Conservation (phyloP, 2,113 vertebrate genomes). For the Thryonomys swinderianus region DNA sequence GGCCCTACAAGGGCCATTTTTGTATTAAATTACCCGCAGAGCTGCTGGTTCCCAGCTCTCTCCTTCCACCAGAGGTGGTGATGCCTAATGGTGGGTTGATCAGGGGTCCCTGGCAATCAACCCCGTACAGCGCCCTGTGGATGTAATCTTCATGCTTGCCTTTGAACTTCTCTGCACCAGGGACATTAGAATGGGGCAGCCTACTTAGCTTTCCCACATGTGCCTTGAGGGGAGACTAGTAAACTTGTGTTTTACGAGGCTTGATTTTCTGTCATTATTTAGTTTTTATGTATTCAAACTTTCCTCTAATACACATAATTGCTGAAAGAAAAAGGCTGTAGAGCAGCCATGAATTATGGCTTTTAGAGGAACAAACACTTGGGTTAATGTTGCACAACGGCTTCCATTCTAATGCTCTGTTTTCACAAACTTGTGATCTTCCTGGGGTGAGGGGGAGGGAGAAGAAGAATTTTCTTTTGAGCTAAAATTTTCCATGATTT, state of each 20-base stretch:
- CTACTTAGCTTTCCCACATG: conserved; percentile 18
- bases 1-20: too few species aligned
- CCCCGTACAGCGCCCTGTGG: not conserved
- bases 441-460: not conserved
- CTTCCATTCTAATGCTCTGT: conserved; percentile 71
- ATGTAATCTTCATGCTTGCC: not conserved
- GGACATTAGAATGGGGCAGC: not conserved
- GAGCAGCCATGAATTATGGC: conserved; percentile 75
- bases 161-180: not conserved
- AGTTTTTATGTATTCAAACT: conserved; percentile 76
- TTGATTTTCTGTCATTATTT: conserved; percentile 70
- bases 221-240: conserved; percentile 50
- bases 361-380: conserved; percentile 74
- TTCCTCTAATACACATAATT: conserved; percentile 79
- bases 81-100: not conserved
- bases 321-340: conserved; percentile 68
- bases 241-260: conserved; percentile 58
- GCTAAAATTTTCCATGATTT: conserved; percentile 71
- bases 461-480: conserved; percentile 63
- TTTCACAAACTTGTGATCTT: conserved; percentile 70
- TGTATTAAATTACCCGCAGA: not conserved
- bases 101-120: not conserved
- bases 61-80: not conserved
- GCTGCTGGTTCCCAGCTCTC: not conserved
- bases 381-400: conserved; percentile 81